Evolutionary conservation across 2,797 vertebrate genomes (phyloP).

Genomic region (Decapterus maruadsi): DNA sequence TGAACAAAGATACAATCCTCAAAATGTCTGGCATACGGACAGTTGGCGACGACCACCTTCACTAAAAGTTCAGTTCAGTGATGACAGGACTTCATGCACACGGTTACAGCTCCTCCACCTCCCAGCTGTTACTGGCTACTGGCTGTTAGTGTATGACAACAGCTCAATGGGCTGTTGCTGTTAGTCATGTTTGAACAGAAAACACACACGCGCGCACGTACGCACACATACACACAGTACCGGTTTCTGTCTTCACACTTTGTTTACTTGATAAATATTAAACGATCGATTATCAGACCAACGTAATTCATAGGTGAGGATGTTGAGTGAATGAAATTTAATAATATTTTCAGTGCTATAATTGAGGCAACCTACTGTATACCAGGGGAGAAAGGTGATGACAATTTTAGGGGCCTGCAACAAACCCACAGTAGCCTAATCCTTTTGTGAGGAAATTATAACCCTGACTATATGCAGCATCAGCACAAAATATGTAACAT

Average conservation of each 20-base stretch:
- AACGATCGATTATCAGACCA: neutral
- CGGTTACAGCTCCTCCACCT: conserved; percentile 1
- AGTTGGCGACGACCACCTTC: neutral
- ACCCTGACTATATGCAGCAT: too few relatives aligned
- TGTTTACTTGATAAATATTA: neutral
- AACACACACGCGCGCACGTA: neutral
- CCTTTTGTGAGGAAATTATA: too few relatives aligned
- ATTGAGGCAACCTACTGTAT: too few relatives aligned
- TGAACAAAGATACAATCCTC: conserved; percentile 27
- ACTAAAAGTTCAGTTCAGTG: conserved; percentile 4
- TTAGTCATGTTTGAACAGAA: conserved; percentile 14
- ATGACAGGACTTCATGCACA: neutral
- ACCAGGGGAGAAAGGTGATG: too few relatives aligned
- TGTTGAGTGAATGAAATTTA: neutral
- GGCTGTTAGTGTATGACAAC: conserved; percentile 32
- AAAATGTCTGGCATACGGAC: conserved; percentile 15
- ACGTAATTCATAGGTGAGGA: neutral
- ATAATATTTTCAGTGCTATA: neutral
- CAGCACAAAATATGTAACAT: too few relatives aligned
- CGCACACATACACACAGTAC: neutral
- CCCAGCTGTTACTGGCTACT: conserved; percentile 27
- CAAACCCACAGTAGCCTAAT: too few relatives aligned
- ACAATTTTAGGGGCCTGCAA: too few relatives aligned
- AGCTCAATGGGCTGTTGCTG: conserved; percentile 24
- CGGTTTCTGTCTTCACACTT: neutral